Evolutionary conservation across 2,888 invertebrate species (phyloP).

Genomic region (Lycaena phlaeas): DNA sequence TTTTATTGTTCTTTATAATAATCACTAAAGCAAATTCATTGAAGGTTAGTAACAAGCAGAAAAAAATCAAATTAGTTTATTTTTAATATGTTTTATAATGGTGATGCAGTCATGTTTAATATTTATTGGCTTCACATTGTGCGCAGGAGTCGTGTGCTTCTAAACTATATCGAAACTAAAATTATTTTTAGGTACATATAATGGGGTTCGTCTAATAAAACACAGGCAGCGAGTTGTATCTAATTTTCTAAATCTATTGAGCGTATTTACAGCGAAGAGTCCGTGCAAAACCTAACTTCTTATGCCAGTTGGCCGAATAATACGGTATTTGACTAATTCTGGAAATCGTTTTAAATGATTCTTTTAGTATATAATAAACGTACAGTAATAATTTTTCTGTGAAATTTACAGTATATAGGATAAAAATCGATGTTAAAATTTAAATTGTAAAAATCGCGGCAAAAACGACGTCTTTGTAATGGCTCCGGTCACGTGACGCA

Average conservation of each 20-base stretch:
- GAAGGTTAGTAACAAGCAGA: constrained; percentile 8
- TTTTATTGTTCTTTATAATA: constrained; percentile 3
- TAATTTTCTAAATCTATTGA: constrained; percentile 7
- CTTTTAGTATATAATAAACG: too few species aligned
- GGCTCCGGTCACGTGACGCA: too few species aligned
- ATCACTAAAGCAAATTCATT: neutral
- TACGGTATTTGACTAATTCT: too few species aligned
- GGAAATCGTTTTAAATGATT: too few species aligned
- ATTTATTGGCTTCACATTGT: neutral
- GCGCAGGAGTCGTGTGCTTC: neutral
- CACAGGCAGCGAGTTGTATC: constrained; percentile 4
- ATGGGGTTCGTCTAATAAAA: neutral
- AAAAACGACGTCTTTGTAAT: too few species aligned
- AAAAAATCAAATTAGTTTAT: neutral
- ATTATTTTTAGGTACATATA: neutral
- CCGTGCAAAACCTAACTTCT: constrained; percentile 16
- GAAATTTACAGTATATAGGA: too few species aligned
- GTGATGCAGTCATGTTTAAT: neutral
- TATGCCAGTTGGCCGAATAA: too few species aligned
- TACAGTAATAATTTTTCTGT: too few species aligned
- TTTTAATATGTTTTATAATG: constrained; percentile 1
- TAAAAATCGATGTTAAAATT: too few species aligned
- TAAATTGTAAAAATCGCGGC: too few species aligned
- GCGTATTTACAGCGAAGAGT: constrained; percentile 21
- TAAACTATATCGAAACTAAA: neutral